phyloP scores from a whole-genome alignment of 2,888 invertebrate genomes.

The Eupithecia tripunctaria region DNA sequence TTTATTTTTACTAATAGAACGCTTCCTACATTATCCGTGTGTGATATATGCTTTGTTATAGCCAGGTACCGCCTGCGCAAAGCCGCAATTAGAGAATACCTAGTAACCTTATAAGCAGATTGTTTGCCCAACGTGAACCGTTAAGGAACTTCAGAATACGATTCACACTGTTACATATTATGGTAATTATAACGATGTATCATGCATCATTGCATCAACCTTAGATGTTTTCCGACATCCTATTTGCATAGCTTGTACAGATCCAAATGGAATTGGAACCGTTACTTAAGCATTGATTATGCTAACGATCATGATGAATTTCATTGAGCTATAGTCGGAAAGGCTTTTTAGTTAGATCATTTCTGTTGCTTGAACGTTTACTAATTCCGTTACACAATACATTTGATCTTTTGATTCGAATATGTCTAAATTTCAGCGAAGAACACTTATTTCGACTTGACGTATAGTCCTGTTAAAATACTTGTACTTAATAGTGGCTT shows the following conservation, averaged over 20 bases:
- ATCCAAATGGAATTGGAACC: slow-evolving; percentile 23
- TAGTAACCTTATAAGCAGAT: neutral
- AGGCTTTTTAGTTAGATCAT: slow-evolving; percentile 10
- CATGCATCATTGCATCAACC: slow-evolving; percentile 20
- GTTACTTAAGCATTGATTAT: slow-evolving; percentile 29
- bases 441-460: neutral
- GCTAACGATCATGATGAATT: slow-evolving; percentile 25
- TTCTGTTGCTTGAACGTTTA: neutral
- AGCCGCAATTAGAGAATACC: neutral
- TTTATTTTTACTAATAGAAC: neutral
- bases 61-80: neutral
- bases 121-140: neutral
- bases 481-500: too few relatives aligned
- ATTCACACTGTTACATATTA: slow-evolving; percentile 10
- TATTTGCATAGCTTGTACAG: slow-evolving; percentile 24
- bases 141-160: slow-evolving; percentile 3
- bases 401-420: neutral
- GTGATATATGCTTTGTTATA: neutral
- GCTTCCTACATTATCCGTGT: neutral
- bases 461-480: too few relatives aligned
- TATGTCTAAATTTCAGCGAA: neutral
- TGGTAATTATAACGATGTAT: slow-evolving; percentile 12
- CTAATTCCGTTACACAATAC: neutral
- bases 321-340: slow-evolving; percentile 5
- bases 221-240: slow-evolving; percentile 19